A percentile compares a stretch with the other conserved stretches of the same genome.
Evolutionary conservation across 2,888 invertebrate species (phyloP).

Genomic region (Parnassius smintheus): DNA sequence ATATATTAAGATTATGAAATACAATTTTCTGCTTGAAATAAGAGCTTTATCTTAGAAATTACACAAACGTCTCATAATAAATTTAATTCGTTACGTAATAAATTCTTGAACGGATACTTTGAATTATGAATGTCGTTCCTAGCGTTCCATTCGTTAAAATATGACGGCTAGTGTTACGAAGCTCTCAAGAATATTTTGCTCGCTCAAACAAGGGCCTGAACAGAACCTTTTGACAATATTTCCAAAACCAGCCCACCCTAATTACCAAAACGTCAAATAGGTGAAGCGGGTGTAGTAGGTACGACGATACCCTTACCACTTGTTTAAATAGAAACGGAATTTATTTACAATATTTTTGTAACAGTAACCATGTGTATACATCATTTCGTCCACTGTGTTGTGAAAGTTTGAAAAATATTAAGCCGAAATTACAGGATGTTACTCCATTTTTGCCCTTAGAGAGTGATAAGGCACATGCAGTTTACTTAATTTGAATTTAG

Average conservation of each 20-base stretch:
- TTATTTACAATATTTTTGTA: not conserved
- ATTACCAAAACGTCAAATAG: slow-evolving; percentile 57
- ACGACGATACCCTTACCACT: slow-evolving; percentile 39
- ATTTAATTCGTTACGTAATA: no score
- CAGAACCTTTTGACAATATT: slow-evolving; percentile 31
- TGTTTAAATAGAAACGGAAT: slow-evolving; percentile 29
- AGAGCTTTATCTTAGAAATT: no score
- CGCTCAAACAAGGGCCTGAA: slow-evolving; percentile 27
- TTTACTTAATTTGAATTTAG: no score
- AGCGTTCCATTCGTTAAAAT: slow-evolving; percentile 14
- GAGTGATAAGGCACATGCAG: no score
- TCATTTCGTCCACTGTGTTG: no score
- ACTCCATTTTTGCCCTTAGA: no score
- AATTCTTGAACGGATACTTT: not conserved
- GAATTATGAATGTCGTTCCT: not conserved
- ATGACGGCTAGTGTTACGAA: slow-evolving; percentile 5
- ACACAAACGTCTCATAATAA: no score
- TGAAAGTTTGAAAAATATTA: no score
- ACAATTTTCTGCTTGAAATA: no score
- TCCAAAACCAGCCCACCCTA: slow-evolving; percentile 40
- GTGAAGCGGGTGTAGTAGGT: slow-evolving; percentile 62
- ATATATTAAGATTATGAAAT: no score
- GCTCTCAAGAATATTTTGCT: slow-evolving; percentile 25
- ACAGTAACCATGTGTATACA: no score
- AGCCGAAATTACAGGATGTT: no score